phyloP scores from a whole-genome alignment of 2,113 vertebrate species.

The Phocoena phocoena region DNA sequence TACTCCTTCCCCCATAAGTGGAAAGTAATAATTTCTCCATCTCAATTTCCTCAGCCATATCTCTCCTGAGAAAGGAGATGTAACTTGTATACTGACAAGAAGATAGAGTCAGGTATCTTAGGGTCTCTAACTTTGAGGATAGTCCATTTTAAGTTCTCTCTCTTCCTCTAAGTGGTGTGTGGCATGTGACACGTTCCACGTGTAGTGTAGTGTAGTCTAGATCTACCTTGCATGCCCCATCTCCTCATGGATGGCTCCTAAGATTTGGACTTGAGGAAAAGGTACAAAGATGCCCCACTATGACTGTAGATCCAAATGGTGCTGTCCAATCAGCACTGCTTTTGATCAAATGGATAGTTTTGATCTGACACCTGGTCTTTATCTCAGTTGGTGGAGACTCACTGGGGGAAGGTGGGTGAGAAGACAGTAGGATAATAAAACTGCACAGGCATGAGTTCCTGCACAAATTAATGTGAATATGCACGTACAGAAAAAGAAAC shows the following conservation, averaged over 20 bases:
- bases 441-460: rapidly evolving
- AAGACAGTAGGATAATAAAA: neutral
- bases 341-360: neutral
- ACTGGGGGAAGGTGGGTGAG: rapidly evolving
- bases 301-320: neutral
- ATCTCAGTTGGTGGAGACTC: neutral
- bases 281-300: neutral
- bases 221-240: neutral
- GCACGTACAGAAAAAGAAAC: neutral
- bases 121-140: neutral
- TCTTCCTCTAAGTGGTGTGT: neutral
- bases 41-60: neutral
- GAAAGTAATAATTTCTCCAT: neutral
- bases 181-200: too few relatives aligned
- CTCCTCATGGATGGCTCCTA: neutral
- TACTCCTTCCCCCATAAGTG: neutral
- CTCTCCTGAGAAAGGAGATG: neutral
- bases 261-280: neutral
- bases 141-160: neutral
- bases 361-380: neutral
- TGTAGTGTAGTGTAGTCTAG: neutral
- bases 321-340: neutral
- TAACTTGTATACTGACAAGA: neutral
- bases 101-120: neutral
- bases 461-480: neutral